A percentile compares a stretch with the other conserved stretches of the same genome.
Conservation (phyloP, 2,113 vertebrate species). For the Nanorana parkeri region DNA sequence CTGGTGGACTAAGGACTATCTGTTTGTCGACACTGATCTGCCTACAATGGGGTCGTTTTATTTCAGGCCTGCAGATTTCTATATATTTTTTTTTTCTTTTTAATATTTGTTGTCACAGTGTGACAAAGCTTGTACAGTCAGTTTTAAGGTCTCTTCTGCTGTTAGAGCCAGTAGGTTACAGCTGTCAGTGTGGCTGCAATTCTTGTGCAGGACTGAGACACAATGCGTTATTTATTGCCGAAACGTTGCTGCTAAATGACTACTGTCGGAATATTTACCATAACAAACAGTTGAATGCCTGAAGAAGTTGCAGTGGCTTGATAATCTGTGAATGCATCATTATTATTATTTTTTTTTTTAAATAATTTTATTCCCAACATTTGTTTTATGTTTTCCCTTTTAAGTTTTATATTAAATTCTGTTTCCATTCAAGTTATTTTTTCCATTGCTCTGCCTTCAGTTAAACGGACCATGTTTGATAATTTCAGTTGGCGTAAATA, state of each 20-base stretch:
- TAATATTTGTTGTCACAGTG: slow-evolving; percentile 84
- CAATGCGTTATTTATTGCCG: slow-evolving; percentile 95
- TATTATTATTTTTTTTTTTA: no score
- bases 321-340: slow-evolving; percentile 84
- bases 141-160: slow-evolving; percentile 84
- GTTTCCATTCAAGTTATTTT: slow-evolving; percentile 78
- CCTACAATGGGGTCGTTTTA: slow-evolving; percentile 83
- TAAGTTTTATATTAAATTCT: slow-evolving; percentile 75
- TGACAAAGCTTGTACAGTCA: slow-evolving; percentile 85
- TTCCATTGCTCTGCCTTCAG: slow-evolving; percentile 78
- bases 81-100: slow-evolving; percentile 68
- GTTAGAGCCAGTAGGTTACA: slow-evolving; percentile 86
- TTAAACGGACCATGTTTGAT: slow-evolving; percentile 75
- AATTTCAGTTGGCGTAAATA: slow-evolving; percentile 70
- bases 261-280: slow-evolving; percentile 97
- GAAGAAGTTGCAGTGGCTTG: slow-evolving; percentile 85
- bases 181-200: slow-evolving; percentile 82
- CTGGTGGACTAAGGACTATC: slow-evolving; percentile 75
- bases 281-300: slow-evolving; percentile 78
- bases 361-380: slow-evolving; percentile 50
- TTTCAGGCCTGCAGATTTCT: slow-evolving; percentile 79
- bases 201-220: slow-evolving; percentile 86
- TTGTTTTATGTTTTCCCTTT: slow-evolving; percentile 63
- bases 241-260: slow-evolving; percentile 98
- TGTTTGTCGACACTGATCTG: slow-evolving; percentile 79